phyloP scores from a whole-genome alignment of 2,113 vertebrate genomes.

The Parus major region DNA sequence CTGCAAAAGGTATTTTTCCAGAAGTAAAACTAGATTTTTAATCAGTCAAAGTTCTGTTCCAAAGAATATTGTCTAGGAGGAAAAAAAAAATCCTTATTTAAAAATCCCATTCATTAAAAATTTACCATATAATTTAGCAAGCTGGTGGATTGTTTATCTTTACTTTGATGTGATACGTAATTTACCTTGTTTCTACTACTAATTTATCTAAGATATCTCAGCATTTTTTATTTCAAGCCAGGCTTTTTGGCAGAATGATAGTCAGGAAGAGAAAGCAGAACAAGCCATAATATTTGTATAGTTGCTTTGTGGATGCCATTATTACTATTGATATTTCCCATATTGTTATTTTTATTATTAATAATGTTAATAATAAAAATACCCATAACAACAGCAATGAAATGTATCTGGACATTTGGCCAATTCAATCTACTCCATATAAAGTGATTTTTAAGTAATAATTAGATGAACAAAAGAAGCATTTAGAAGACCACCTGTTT shows the following conservation, averaged over 20 bases:
- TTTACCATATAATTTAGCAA: not conserved
- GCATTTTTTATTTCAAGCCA: not conserved
- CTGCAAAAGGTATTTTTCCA: not conserved
- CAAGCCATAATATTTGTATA: not conserved
- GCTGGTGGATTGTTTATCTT: not conserved
- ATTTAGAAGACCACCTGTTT: not conserved
- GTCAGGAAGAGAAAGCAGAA: not conserved
- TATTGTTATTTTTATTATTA: not conserved
- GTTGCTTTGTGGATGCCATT: not conserved
- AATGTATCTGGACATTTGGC: not conserved
- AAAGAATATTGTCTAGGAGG: not conserved
- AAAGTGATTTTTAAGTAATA: not conserved
- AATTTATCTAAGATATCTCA: not conserved
- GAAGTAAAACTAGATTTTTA: not conserved
- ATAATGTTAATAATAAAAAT: not conserved
- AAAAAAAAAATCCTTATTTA: not conserved
- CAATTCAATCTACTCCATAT: slow-evolving; percentile 1
- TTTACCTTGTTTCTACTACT: not conserved
- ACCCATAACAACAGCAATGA: not conserved
- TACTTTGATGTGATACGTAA: not conserved
- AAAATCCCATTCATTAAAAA: not conserved
- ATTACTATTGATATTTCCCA: not conserved
- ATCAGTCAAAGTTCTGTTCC: not conserved
- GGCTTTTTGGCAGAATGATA: not conserved
- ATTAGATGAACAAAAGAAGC: not conserved